phyloP scores from a whole-genome alignment of 1,140 invertebrate species.

The Mylabris phalerata region DNA sequence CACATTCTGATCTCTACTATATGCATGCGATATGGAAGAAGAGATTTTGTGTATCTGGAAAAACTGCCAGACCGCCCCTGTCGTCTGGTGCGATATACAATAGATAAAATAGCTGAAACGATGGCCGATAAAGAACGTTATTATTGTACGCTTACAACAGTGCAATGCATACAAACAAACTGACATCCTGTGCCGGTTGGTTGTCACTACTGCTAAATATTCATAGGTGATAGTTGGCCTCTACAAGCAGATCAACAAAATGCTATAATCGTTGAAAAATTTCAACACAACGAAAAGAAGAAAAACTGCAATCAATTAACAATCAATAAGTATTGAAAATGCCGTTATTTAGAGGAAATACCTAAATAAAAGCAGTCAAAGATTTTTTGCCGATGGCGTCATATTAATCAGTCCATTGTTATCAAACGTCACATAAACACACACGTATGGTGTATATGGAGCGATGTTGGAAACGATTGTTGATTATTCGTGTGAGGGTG shows the following conservation, averaged over 20 bases:
- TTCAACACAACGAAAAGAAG: no score
- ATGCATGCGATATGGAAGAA: no score
- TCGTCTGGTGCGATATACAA: conserved; percentile 2
- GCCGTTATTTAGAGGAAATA: no score
- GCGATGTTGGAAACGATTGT: conserved; percentile 14
- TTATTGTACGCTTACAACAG: conserved; percentile 4
- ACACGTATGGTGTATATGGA: conserved; percentile 17
- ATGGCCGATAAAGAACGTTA: conserved; percentile 9
- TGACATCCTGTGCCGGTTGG: conserved; percentile 12
- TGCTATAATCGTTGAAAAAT: no score
- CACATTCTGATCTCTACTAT: no score
- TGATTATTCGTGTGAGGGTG: conserved; percentile 1
- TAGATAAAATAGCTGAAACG: conserved; percentile 8
- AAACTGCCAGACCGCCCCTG: conserved; percentile 6
- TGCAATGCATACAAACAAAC: conserved; percentile 12
- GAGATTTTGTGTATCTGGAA: not conserved
- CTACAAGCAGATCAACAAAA: no score
- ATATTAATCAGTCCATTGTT: conserved; percentile 13
- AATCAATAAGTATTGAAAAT: no score
- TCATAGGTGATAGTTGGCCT: not conserved
- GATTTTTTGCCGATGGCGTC: conserved; percentile 5
- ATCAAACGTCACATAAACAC: conserved; percentile 7
- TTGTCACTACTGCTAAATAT: conserved; percentile 1
- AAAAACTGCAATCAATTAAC: no score
- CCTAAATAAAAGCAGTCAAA: no score